Base-by-base conservation (phyloP, 2,113 vertebrate genomes). In the Lophura nycthemera region DNA sequence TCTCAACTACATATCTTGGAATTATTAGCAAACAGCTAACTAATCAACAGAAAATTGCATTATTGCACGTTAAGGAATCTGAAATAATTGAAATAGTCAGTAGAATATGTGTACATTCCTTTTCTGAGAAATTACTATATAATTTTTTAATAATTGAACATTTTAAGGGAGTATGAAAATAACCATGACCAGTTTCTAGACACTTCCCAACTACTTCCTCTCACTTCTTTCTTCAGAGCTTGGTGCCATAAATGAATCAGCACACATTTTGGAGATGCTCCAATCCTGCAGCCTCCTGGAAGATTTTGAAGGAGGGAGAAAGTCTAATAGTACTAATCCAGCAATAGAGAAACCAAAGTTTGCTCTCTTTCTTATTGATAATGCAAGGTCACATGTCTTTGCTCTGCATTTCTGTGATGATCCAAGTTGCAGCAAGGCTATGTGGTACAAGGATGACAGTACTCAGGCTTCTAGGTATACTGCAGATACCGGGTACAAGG, bases 391-490 rank as follows among this genome's bases (percentile, higher is more conserved):
- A 17, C 7, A 21, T 56, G 15, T 21, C 11, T 69, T 54, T 34
- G 27, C 38, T 38, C 38, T 59, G 29, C 8, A 24, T 66, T 63
- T 77, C 40, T 54, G 18, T 36, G 48, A 19, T 29, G 47, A 7
- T 50, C 6, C 19, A 8, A 0, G 0, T 34, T 73, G 43, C 64
- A 88, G 10, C n/a, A 57, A 7, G 8, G 7, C 54, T 85, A 17
- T 10, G 3, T 5, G 21, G 7, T 9, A 4, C 20, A 54, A 7
- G 0, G 0, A 11, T 1, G 6, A 1, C 2, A n/a, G 15, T 12
- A n/a, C 3, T 93, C 8, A 2, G 16, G 20, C 32, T 38, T 74
- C 27, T 19, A 67, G 11, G 11, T 8, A 3, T 12, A 34, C 5
- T 76, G 7, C 48, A 15, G 6, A 14, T 21, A 57, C 59, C 16